A percentile compares a stretch with the other conserved stretches of the same genome.
phyloP scores from a whole-genome alignment of 2,797 vertebrate species.

The Arctocebus calabarensis region DNA sequence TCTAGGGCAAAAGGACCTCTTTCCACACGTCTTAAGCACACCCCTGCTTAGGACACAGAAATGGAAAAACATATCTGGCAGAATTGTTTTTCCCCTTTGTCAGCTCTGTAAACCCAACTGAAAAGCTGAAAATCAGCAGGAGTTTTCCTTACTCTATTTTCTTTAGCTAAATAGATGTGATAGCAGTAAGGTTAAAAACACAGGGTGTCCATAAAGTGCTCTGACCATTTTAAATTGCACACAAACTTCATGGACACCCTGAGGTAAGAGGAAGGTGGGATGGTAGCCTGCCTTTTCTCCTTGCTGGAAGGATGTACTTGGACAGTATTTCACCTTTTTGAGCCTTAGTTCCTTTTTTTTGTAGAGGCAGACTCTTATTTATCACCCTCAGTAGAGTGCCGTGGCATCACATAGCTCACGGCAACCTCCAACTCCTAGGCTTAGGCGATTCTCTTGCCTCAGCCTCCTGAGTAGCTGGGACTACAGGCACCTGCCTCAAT shows the following conservation, averaged over 20 bases:
- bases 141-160: slow-evolving; percentile 18
- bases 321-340: not conserved
- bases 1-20: slow-evolving; percentile 1
- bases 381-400: too few species aligned
- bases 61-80: not conserved
- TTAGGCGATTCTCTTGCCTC: too few species aligned
- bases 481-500: too few species aligned
- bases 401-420: too few species aligned
- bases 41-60: not conserved
- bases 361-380: too few species aligned
- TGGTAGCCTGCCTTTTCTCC: not conserved
- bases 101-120: not conserved
- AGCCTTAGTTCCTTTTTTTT: not conserved
- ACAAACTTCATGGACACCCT: not conserved
- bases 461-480: too few species aligned
- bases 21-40: not conserved
- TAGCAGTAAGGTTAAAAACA: not conserved
- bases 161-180: not conserved
- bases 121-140: not conserved
- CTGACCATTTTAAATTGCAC: too few species aligned
- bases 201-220: not conserved
- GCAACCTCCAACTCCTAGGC: too few species aligned
- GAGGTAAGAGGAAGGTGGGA: not conserved
- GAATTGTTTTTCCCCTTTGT: not conserved
- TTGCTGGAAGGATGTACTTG: not conserved